Conservation (phyloP, 1,140 invertebrate genomes). For the Zaprionus davidi region DNA sequence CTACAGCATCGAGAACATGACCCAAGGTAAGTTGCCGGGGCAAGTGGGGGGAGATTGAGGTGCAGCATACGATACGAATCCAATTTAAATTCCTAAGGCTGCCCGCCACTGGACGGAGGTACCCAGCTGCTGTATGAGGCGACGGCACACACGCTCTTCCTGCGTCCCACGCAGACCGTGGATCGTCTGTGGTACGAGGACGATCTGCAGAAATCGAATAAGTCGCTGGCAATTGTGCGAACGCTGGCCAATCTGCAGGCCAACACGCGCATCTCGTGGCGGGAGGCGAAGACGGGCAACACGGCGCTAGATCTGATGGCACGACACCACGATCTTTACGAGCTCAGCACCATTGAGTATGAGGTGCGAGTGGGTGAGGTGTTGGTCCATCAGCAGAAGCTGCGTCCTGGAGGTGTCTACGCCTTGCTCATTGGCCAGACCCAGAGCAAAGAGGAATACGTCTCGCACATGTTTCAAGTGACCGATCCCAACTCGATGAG, state of each 20-base stretch:
- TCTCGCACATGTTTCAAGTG: conserved; percentile 76
- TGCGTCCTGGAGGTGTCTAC: conserved; percentile 86
- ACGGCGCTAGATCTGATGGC: conserved; percentile 51
- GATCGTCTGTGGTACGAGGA: conserved; percentile 61
- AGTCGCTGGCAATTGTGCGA: conserved; percentile 57
- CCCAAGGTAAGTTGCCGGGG: conserved; percentile 44
- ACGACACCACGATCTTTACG: conserved; percentile 59
- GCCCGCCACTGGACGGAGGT: conserved; percentile 45
- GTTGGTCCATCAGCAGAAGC: conserved; percentile 27
- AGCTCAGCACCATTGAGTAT: conserved; percentile 53
- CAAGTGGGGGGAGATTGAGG: neutral
- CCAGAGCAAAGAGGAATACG: conserved; percentile 33
- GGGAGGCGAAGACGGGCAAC: conserved; percentile 23
- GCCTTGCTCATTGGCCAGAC: conserved; percentile 84
- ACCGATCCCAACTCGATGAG: conserved; percentile 90
- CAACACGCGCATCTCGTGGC: conserved; percentile 56
- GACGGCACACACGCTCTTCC: conserved; percentile 84
- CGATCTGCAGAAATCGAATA: conserved; percentile 69
- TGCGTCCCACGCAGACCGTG: conserved; percentile 65
- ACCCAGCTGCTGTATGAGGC: conserved; percentile 57
- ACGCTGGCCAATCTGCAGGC: conserved; percentile 60
- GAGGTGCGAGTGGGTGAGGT: conserved; percentile 21
- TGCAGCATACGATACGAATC: neutral
- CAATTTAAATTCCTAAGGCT: conserved; percentile 31
- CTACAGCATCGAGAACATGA: conserved; percentile 56